Evolutionary conservation across 2,888 invertebrate species (phyloP).

Genomic region (Seladonia tumulorum): DNA sequence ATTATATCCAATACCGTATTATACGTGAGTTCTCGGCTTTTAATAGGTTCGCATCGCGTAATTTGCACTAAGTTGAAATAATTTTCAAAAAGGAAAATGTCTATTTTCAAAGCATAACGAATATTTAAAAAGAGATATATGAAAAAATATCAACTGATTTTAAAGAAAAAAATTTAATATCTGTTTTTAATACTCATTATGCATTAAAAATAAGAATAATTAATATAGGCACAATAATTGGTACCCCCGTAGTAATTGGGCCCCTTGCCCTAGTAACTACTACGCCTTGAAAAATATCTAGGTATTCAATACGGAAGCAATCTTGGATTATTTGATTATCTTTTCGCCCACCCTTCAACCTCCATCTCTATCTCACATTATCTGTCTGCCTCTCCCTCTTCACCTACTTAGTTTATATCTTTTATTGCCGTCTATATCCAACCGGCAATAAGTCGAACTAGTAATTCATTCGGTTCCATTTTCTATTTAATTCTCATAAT

Average conservation of each 20-base stretch:
- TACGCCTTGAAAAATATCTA: not conserved
- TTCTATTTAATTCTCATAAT: not conserved
- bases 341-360: not conserved
- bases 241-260: no score
- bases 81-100: not conserved
- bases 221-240: no score
- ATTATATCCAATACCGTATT: not conserved
- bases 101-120: no score
- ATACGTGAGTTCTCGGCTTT: constrained; percentile 27
- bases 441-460: not conserved
- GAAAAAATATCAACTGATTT: no score
- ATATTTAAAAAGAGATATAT: no score
- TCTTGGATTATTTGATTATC: not conserved
- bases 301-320: not conserved
- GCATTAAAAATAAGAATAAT: no score
- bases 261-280: no score
- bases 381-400: not conserved
- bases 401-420: not conserved
- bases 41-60: constrained; percentile 26
- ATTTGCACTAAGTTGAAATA: not conserved
- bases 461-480: not conserved
- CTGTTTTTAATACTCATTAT: no score
- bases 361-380: not conserved
- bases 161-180: no score
- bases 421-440: not conserved